A percentile compares a stretch with the other conserved stretches of the same genome.
Conservation (phyloP, 2,797 vertebrate species). For the Alfaro cultratus region DNA sequence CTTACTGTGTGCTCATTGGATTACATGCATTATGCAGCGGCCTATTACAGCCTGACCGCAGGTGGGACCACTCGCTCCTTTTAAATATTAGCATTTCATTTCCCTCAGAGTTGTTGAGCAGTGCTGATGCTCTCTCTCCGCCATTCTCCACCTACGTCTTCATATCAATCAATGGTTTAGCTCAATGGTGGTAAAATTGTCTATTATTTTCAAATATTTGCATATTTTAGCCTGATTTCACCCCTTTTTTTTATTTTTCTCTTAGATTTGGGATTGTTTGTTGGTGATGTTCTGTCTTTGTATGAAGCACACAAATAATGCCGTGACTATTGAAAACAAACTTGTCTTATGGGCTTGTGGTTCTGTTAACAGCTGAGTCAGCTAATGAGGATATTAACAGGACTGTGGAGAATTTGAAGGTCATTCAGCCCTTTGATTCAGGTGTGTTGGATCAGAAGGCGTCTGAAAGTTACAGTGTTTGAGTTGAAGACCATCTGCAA, state of each 20-base stretch:
- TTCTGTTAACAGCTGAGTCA: not conserved
- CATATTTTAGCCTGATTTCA: not conserved
- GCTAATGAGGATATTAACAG: no score
- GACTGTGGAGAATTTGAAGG: no score
- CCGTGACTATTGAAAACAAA: not conserved
- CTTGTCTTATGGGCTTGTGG: not conserved
- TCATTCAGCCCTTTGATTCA: no score
- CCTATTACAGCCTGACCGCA: slow-evolving; percentile 59
- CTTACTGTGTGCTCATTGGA: slow-evolving; percentile 73
- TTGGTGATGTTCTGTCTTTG: not conserved
- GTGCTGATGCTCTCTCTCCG: slow-evolving; percentile 25
- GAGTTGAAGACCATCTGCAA: no score
- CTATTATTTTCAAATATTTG: not conserved
- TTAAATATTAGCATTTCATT: slow-evolving; percentile 69
- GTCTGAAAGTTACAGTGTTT: no score
- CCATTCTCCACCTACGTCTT: slow-evolving; percentile 19
- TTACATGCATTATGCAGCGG: slow-evolving; percentile 68
- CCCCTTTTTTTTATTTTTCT: not conserved
- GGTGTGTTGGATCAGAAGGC: no score
- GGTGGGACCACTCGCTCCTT: slow-evolving; percentile 57
- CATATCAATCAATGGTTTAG: slow-evolving; percentile 27
- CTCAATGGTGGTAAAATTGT: slow-evolving; percentile 8
- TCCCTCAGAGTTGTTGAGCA: slow-evolving; percentile 36
- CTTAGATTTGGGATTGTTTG: not conserved
- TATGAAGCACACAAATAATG: not conserved